Evolutionary conservation across 1,140 invertebrate genomes (phyloP).

Genomic region (Drosophila saltans): DNA sequence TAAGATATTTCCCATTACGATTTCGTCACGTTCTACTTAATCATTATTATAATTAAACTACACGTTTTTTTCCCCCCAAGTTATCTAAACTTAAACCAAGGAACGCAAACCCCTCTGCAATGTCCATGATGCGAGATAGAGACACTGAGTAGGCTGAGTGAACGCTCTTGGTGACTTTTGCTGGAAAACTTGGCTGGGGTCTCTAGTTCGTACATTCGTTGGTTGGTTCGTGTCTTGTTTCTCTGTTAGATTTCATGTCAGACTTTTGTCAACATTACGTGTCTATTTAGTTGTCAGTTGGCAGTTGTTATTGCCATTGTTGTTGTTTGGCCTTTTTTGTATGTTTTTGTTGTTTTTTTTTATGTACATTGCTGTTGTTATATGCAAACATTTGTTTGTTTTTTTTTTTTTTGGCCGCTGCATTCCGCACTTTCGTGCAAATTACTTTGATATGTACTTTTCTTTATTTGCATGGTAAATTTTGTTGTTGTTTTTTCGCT

Average conservation of each 20-base stretch:
- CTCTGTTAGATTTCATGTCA: constrained; percentile 77
- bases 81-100: no score
- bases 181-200: constrained; percentile 57
- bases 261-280: constrained; percentile 81
- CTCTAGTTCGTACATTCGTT: not conserved
- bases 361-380: constrained; percentile 26
- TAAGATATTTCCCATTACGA: no score
- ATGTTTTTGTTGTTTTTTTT: constrained; percentile 32
- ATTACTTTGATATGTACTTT: constrained; percentile 44
- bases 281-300: constrained; percentile 80
- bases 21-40: no score
- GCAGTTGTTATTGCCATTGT: constrained; percentile 62
- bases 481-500: constrained; percentile 16
- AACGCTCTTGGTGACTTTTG: constrained; percentile 32
- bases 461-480: constrained; percentile 50
- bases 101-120: not conserved
- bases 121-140: not conserved
- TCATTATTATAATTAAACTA: no score
- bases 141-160: constrained; percentile 5
- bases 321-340: constrained; percentile 41
- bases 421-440: constrained; percentile 55
- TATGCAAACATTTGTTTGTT: constrained; percentile 52
- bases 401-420: constrained; percentile 50
- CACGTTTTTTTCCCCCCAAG: no score
- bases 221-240: constrained; percentile 52